Percentiles rank a stretch among this genome's conserved stretches.
Evolutionary conservation across 2,888 invertebrate genomes (phyloP).

Genomic region (Agrilus biguttatus): DNA sequence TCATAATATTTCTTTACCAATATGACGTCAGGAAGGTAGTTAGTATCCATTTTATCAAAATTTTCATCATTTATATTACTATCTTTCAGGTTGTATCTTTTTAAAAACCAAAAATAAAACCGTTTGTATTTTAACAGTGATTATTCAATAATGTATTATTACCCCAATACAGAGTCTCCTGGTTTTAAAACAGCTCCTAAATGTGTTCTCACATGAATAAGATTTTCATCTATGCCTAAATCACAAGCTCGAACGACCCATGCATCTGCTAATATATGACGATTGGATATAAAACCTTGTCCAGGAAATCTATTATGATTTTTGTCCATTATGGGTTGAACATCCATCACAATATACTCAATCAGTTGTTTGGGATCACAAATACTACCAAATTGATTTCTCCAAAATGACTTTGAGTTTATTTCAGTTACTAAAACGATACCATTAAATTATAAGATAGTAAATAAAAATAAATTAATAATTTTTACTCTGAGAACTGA

Average conservation of each 20-base stretch:
- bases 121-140: background rate
- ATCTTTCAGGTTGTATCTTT: conserved; percentile 75
- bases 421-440: conserved; percentile 62
- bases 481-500: conserved; percentile 61
- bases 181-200: conserved; percentile 84
- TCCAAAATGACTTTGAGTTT: conserved; percentile 66
- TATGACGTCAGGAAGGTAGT: conserved; percentile 73
- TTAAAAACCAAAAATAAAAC: conserved; percentile 11
- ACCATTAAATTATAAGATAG: background rate
- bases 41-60: conserved; percentile 65
- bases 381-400: conserved; percentile 72
- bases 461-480: conserved; percentile 2
- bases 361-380: conserved; percentile 83
- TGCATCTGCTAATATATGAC: conserved; percentile 81
- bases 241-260: conserved; percentile 86
- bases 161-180: conserved; percentile 90
- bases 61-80: conserved; percentile 83
- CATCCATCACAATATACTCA: conserved; percentile 90
- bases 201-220: conserved; percentile 81
- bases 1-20: conserved; percentile 89
- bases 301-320: conserved; percentile 72
- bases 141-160: conserved; percentile 17
- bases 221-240: conserved; percentile 66
- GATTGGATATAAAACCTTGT: conserved; percentile 73
- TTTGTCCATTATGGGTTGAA: conserved; percentile 62